phyloP scores from a whole-genome alignment of 2,113 vertebrate species.

The Colaptes auratus region DNA sequence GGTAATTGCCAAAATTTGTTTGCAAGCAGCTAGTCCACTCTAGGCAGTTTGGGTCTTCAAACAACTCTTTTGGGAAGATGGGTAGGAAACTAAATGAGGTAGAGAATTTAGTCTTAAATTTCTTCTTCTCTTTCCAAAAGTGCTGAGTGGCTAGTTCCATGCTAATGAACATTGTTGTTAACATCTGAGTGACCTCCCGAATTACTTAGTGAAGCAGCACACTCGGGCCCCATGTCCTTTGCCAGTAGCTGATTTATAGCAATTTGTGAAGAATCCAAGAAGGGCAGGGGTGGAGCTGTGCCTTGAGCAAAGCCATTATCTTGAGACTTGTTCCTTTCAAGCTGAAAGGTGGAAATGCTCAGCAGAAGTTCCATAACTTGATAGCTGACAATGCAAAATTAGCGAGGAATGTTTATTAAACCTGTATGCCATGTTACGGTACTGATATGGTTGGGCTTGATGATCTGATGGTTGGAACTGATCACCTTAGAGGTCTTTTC shows the following conservation, averaged over 20 bases:
- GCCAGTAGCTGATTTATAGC: background rate
- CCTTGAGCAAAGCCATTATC: background rate
- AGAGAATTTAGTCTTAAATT: background rate
- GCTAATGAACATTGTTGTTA: background rate
- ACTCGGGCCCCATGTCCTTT: background rate
- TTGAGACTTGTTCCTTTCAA: background rate
- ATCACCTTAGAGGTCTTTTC: too few relatives aligned
- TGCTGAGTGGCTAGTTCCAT: background rate
- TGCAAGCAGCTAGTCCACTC: background rate
- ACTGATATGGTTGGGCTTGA: too few relatives aligned
- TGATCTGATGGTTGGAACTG: too few relatives aligned
- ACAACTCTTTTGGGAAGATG: background rate
- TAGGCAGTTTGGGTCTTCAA: background rate
- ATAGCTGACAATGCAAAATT: background rate
- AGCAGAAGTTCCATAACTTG: rapidly evolving
- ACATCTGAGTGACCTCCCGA: background rate
- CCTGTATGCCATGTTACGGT: background rate
- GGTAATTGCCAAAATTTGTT: background rate
- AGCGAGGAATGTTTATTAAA: background rate
- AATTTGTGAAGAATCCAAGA: background rate
- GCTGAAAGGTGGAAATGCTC: background rate
- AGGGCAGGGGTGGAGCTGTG: background rate
- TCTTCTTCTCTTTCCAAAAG: background rate
- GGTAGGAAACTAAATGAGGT: background rate
- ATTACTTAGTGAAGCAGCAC: background rate